Base-by-base conservation (phyloP, 2,113 vertebrate genomes). In the Oryzias celebensis region DNA sequence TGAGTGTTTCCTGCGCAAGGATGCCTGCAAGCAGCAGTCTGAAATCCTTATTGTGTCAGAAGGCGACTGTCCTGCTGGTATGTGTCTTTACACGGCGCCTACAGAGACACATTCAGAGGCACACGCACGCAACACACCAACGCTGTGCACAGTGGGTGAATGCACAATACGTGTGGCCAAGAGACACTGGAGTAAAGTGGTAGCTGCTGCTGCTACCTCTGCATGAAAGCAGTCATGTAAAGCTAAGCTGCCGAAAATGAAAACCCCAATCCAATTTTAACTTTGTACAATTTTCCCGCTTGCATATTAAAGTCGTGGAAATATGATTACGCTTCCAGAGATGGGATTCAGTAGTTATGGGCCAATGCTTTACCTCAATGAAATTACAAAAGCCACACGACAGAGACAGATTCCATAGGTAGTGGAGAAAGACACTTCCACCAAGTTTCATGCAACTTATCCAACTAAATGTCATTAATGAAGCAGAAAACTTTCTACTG, bases 21-120 rank as follows among this genome's bases (percentile, higher is more conserved):
- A 97, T n/a, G 95, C 96, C 58, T 99, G 97, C 92, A 99, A 98
- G 80, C 96, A 95, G 83, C 97, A 99, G 90, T 95, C 94, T 0
- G 97, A 99, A 83, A 95, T 99, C 17, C 93, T 96, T 48, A 93
- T 95, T 60, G 88, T 92, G 71, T 95, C 96, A 0, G 96, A 99
- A 74, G 97, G 97, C 20, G 94, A 95, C 0, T 99, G 97, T 79
- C 94, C 96, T 8, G 90, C 93, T 5, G 97, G 97, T 98, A 92
- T 0, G 95, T 92, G 60, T 50, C 51, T 65, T 69, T 52, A 60
- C 58, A 46, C 13, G 44, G 14, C 2, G 2, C 51, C 44, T 31
- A 16, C 68, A 26, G 46, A 62, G 6, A 46, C 15, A 49, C 26
- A 51, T 17, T 41, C 47, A 47, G 4, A 3, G 17, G 20, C 26